Evolutionary conservation across 2,797 vertebrate genomes (phyloP), one percentile per base, ranked within the genome.

Genomic region (Tolypeutes matacus): DNA sequence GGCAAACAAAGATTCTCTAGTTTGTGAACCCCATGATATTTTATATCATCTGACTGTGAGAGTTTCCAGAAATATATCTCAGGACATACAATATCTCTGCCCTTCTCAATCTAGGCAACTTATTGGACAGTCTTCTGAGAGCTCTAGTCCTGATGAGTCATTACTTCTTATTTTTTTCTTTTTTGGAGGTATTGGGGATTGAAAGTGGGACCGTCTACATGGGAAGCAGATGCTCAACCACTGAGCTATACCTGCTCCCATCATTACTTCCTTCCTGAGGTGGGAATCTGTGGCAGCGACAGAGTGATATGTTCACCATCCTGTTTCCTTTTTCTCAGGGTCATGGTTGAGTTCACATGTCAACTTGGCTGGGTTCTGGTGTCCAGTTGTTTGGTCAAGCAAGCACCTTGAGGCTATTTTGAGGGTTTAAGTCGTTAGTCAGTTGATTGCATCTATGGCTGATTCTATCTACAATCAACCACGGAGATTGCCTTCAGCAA

Each of bases 21-120:
- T 23, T 93, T 92, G 80, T 84, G 51, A 91, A 94, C 17, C 0
- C 36, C 60, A 25, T 60, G n/a, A 31, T 78, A 56, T 36, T 69
- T 78, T 5, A 12, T 36, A 25, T 77, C 49, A 87, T 34, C 14
- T 86, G 31, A 65, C 72, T 73, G 34, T 95, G 72, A 53, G 56
- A 64, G 46, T 83, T 90, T 86, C 77, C 51, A 95, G 95, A 94
- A 89, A 67, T 49, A 42, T 64, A 6, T 86, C 27, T 90, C 20
- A 84, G 58, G 81, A 84, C 65, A 65, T 29, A 36, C 23, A 70
- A 15, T 89, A 75, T 51, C 39, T 51, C 31, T 4, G 17, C 6
- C 20, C 14, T 95, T 92, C 62, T 56, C 76, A 96, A 93, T 78
- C 23, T 73, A 85, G 67, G n/a, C 11, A 31, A 86, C 18, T 78